Conservation (phyloP, 2,113 vertebrate genomes). For the Coregonus clupeaformis region DNA sequence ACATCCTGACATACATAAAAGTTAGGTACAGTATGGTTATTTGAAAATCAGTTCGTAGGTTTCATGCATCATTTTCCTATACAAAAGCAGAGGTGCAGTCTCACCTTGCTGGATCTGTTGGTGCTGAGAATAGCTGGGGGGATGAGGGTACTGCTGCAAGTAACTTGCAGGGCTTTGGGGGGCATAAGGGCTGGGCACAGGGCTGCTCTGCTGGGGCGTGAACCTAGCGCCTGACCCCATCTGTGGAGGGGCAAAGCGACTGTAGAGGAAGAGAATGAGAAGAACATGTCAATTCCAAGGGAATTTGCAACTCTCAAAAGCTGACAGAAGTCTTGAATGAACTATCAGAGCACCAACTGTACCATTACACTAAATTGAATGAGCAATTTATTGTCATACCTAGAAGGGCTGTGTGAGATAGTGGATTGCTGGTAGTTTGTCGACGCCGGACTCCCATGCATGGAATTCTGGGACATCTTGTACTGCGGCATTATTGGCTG, state of each 20-base stretch:
- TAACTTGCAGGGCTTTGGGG: slow-evolving; percentile 96
- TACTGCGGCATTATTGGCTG: slow-evolving; percentile 90
- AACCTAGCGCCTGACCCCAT: slow-evolving; percentile 89
- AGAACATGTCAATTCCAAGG: background rate
- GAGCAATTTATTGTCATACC: slow-evolving; percentile 71
- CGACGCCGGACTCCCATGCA: slow-evolving; percentile 94
- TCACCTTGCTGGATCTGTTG: slow-evolving; percentile 93
- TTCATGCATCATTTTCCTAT: background rate
- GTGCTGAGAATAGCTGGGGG: slow-evolving; percentile 91
- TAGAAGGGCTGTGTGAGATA: slow-evolving; percentile 94
- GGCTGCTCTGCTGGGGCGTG: slow-evolving; percentile 93
- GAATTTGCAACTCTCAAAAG: background rate
- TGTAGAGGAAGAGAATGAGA: slow-evolving; percentile 51
- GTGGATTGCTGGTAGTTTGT: slow-evolving; percentile 96
- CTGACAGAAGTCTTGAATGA: background rate
- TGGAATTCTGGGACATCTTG: slow-evolving; percentile 96
- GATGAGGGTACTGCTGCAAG: slow-evolving; percentile 92
- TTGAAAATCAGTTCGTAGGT: background rate
- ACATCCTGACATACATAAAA: background rate
- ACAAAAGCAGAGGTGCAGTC: slow-evolving; percentile 10
- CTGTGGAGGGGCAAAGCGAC: slow-evolving; percentile 92
- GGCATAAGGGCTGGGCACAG: slow-evolving; percentile 96
- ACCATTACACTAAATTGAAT: background rate
- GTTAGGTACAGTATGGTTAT: background rate
- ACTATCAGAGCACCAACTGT: background rate